Base-by-base conservation (phyloP, 2,888 invertebrate genomes). In the Cantharis rustica region DNA sequence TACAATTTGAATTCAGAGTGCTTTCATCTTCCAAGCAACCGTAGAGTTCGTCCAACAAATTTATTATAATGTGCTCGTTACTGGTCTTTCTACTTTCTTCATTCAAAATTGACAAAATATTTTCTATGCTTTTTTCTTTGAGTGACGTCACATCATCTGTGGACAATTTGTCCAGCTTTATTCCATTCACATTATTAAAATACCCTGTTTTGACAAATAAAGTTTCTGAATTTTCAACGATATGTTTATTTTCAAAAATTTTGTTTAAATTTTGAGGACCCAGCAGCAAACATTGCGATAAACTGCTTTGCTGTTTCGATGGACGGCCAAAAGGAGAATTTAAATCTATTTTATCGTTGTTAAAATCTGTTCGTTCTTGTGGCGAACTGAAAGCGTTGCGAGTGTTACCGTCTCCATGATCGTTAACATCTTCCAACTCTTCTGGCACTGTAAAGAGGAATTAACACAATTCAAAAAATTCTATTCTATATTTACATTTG, bases 381-480 rank as follows among this genome's bases (percentile, higher is more conserved):
- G 88, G 88, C 4, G 88, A 88, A 79, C 88, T 88, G 78, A 88
- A 88, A 0, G 88, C 87, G 69, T 89, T 89, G 72, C 88, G 79
- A 26, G 83, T 78, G 72, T 84, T 83, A n/a, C 75, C 73, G n/a
- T 73, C 80, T 61, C 75, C 71, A 31, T 79, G 74, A 10, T 80
- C 76, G 26, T 26, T 17, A 10, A 75, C 61, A 20, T 79, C 83
- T 83, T 90, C 90, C 27, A 84, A 82, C 84, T 90, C 90, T 83
- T 90, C 90, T 5, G 89, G 89, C 69, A 90, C 90, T 90, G 80
- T 70, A 85, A 85, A 76, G 13, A 27, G 64, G 10, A 11, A 20
- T 26, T 27, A 63, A 17, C 23, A 15, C 72, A 15, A 71, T 62
- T 66, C 20, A 64, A 62, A 69, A 72, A 61, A 27, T n/a, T 13